phyloP scores from a whole-genome alignment of 2,113 vertebrate genomes.

The Lamprotornis superbus region DNA sequence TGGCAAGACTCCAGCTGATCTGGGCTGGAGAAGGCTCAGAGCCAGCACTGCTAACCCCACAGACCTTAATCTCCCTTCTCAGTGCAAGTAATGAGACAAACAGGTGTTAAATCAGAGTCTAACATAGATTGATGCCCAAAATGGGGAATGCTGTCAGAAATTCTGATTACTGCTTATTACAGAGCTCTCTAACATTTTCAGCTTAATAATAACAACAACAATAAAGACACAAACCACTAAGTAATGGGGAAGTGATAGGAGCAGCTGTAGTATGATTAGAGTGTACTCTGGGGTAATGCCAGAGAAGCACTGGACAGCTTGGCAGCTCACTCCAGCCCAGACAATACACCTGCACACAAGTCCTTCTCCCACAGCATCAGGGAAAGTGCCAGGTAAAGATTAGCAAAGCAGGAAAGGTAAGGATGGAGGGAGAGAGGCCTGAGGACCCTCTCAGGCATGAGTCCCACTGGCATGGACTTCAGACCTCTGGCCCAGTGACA shows the following conservation, averaged over 20 bases:
- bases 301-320: not conserved
- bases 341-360: not conserved
- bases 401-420: not conserved
- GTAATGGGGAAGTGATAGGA: not conserved
- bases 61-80: not conserved
- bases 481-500: not conserved
- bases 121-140: not conserved
- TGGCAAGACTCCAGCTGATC: not conserved
- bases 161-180: not conserved
- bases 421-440: not conserved
- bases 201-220: conserved; percentile 14
- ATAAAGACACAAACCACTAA: not conserved
- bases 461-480: not conserved
- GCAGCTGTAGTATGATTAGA: not conserved
- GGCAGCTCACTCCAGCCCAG: not conserved
- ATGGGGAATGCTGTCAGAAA: not conserved
- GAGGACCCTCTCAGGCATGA: rapidly evolving
- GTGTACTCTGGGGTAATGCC: not conserved
- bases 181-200: not conserved
- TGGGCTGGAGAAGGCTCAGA: not conserved
- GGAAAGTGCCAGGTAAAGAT: not conserved
- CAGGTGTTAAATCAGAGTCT: not conserved
- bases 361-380: not conserved
- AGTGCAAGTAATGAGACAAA: not conserved
- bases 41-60: not conserved